Evolutionary conservation across 2,797 vertebrate species (phyloP).

Genomic region (Amblyraja radiata): DNA sequence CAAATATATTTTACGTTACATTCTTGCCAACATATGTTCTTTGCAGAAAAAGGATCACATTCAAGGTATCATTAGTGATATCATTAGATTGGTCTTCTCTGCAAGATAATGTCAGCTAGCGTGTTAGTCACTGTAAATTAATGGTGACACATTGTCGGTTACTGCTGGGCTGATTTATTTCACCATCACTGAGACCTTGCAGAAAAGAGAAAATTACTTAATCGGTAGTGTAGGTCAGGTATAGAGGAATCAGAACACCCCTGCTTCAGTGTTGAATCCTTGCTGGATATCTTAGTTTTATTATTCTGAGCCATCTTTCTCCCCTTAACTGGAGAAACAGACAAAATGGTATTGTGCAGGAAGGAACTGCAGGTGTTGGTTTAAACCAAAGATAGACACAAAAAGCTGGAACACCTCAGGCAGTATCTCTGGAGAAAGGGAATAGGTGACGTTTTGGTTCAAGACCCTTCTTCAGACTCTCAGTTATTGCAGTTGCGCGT

Average conservation of each 20-base stretch:
- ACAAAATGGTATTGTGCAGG: no score
- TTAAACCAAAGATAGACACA: no score
- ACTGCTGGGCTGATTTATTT: conserved; percentile 27
- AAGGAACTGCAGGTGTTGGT: no score
- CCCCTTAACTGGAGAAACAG: background rate
- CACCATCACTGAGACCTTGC: background rate
- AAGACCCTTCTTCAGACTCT: no score
- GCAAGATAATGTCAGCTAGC: background rate
- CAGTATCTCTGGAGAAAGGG: no score
- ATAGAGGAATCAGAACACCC: background rate
- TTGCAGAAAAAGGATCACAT: background rate
- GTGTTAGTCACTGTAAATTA: background rate
- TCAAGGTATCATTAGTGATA: background rate
- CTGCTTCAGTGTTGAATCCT: background rate
- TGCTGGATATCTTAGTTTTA: background rate
- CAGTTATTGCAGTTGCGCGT: no score
- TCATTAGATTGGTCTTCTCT: background rate
- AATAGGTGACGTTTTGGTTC: no score
- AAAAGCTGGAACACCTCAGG: no score
- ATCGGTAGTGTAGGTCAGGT: background rate
- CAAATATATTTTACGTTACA: background rate
- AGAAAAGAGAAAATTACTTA: background rate
- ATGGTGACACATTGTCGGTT: background rate
- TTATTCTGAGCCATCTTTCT: background rate
- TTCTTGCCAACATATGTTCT: background rate